Base-by-base conservation (phyloP, 2,113 vertebrate genomes). In the Forbesichthys papilliferus region DNA sequence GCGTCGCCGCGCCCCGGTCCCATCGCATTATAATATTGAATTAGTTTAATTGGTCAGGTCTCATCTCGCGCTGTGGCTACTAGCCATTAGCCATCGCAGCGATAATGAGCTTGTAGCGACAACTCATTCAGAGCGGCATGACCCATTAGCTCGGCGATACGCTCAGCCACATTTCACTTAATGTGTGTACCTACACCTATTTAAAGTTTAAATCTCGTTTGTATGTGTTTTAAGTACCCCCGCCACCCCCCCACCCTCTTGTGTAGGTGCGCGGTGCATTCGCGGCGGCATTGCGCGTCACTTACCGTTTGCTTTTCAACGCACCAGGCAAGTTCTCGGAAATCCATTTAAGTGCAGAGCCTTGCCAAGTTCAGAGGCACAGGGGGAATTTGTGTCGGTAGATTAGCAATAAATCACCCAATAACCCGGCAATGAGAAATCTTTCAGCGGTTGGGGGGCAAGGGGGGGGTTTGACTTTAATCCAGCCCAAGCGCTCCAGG, bases 391-490 rank as follows among this genome's bases (percentile, higher is more conserved):
- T 86, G 86, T 83, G 84, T 86, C 78, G 80, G 82, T 83, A 89
- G 88, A 91, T 90, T 91, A 90, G 85, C 83, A 78, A 89, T 87
- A 91, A 91, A 89, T 91, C 90, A 86, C 88, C 78, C 85, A 86
- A 87, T 88, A 88, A 88, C 85, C 54, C 75, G 11, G 62, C 62
- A 70, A 88, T 84, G 85, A 88, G 84, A 82, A 87, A 88, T 86
- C 82, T 78, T 73, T 60, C 55, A 12, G 34, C 56, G 46, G 16
- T 48, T 42, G 13, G 51, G 48, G n/a, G n/a, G n/a, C n/a, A n/a
- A n/a, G 62, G 53, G 20, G 14, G 81, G 64, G 16, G 78, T 70
- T 76, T 80, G 82, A 83, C 85, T 87, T 85, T 85, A 85, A 90
- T 87, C 86, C 90, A 79, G 74, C 74, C 71, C 69, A 60, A 71